These are phyloP conservation scores for Furcifer pardalis DNA, from an alignment of 2,797 vertebrate genomes.

Conservation along the genomic window DNA sequence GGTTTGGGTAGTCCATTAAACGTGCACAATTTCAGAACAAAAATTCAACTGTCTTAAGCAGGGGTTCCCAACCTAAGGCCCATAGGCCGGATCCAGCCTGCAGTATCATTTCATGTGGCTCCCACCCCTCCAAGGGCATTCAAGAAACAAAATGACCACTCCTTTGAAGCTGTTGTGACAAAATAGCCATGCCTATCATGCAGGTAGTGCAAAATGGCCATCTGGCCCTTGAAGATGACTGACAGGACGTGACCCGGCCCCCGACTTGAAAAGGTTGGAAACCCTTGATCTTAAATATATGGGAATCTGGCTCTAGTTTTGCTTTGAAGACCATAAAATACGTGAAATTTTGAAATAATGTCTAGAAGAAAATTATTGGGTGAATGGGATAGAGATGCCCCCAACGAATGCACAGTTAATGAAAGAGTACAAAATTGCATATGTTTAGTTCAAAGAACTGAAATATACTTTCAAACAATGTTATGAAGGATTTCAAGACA, in stretches of 20 bases:
- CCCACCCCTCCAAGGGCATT: too few relatives aligned
- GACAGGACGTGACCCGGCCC: too few relatives aligned
- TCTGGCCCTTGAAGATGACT: too few relatives aligned
- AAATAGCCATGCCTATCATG: too few relatives aligned
- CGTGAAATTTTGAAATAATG: background rate
- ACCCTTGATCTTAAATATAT: too few relatives aligned
- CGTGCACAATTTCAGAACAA: background rate
- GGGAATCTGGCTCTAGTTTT: background rate
- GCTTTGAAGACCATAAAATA: background rate
- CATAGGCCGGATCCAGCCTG: too few relatives aligned
- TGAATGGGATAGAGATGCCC: background rate
- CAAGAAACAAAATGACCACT: too few relatives aligned
- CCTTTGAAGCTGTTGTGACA: too few relatives aligned
- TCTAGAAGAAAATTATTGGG: background rate
- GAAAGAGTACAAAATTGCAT: background rate
- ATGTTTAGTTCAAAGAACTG: rapidly evolving
- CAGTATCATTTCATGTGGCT: too few relatives aligned
- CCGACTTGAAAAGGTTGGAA: too few relatives aligned
- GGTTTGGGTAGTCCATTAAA: background rate
- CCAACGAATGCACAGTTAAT: rapidly evolving
- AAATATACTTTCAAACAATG: rapidly evolving
- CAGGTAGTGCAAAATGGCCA: too few relatives aligned
- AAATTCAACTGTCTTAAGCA: background rate
- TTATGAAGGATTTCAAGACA: background rate
- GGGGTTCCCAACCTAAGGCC: too few relatives aligned